Evolutionary conservation across 2,888 invertebrate species (phyloP).

Genomic region (Dermolepida albohirtum): DNA sequence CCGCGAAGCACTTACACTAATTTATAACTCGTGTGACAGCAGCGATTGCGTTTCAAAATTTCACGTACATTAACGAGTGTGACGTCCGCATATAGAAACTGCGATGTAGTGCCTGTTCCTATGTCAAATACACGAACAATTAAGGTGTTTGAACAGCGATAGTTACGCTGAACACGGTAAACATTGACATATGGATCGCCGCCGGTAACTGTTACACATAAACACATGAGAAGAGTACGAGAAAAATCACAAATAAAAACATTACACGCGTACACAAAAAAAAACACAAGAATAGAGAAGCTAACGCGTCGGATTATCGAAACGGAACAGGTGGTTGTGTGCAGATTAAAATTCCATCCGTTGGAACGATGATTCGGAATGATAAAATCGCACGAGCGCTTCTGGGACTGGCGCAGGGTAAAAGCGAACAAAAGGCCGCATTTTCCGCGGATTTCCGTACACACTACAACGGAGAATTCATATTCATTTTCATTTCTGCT

Average conservation of each 20-base stretch:
- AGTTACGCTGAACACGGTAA: neutral
- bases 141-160: slow-evolving; percentile 6
- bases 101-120: too few relatives aligned
- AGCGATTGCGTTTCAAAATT: too few relatives aligned
- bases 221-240: neutral
- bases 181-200: neutral
- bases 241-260: neutral
- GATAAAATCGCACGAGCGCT: neutral
- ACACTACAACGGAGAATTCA: neutral
- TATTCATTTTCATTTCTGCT: too few relatives aligned
- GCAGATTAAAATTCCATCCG: slow-evolving; percentile 12
- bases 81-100: too few relatives aligned
- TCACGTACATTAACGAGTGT: too few relatives aligned
- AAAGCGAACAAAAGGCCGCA: slow-evolving; percentile 1
- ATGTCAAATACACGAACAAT: neutral
- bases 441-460: slow-evolving; percentile 1
- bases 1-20: too few relatives aligned
- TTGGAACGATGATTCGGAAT: slow-evolving; percentile 5
- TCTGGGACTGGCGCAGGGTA: neutral
- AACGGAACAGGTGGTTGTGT: slow-evolving; percentile 13
- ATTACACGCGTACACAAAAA: neutral
- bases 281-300: neutral
- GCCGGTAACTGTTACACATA: neutral
- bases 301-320: neutral
- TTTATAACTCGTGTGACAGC: too few relatives aligned